Evolutionary conservation across 2,797 vertebrate species (phyloP).

Genomic region (Eurystomus glaucurus): DNA sequence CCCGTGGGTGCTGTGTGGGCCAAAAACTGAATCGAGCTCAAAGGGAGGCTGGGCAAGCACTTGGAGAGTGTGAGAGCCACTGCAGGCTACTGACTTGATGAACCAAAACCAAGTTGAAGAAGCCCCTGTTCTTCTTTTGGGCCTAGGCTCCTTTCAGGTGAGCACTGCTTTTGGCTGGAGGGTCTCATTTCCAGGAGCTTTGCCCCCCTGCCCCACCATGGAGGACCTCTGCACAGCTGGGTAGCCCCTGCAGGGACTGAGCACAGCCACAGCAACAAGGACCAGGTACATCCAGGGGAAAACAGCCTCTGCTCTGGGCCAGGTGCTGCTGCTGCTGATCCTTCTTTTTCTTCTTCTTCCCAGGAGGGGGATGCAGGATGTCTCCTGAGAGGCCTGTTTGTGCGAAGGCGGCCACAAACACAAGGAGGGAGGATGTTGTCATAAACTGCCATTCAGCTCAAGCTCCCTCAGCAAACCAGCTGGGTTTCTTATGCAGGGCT

Average conservation of each 20-base stretch:
- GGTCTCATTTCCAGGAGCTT: background rate
- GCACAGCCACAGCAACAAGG: background rate
- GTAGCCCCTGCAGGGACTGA: background rate
- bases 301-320: background rate
- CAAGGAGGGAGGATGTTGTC: background rate
- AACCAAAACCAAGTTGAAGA: background rate
- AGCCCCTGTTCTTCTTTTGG: background rate
- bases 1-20: fast-evolving
- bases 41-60: background rate
- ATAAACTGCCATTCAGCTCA: background rate
- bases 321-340: background rate
- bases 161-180: background rate
- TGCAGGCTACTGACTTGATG: background rate
- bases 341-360: background rate
- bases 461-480: background rate
- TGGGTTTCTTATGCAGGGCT: background rate
- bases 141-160: background rate
- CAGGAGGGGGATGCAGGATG: background rate
- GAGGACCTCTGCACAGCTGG: fast-evolving
- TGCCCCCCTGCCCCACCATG: background rate
- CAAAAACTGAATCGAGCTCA: background rate
- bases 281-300: fast-evolving
- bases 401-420: background rate
- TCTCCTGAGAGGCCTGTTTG: background rate
- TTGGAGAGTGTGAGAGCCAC: background rate